Percentiles rank a stretch among this genome's conserved stretches.
Evolutionary conservation across 2,888 invertebrate species (phyloP).

Genomic region (Osedax fenrisi): DNA sequence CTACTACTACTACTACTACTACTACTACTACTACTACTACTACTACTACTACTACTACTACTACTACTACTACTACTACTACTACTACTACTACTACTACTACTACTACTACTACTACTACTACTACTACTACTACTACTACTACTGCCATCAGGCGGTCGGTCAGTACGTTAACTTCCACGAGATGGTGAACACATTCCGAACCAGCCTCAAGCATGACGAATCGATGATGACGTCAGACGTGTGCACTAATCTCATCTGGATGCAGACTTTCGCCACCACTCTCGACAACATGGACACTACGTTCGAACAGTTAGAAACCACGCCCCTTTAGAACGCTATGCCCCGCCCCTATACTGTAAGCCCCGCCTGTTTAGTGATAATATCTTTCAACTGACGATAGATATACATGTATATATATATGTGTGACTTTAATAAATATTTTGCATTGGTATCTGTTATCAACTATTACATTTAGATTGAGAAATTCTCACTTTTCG

Average conservation of each 20-base stretch:
- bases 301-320: conserved; percentile 4
- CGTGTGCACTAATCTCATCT: conserved; percentile 36
- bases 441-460: too few relatives aligned
- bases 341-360: too few relatives aligned
- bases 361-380: too few relatives aligned
- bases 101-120: conserved; percentile 8
- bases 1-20: background rate
- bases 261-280: conserved; percentile 37
- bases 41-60: background rate
- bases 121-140: background rate
- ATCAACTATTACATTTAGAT: too few relatives aligned
- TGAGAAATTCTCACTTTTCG: too few relatives aligned
- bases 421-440: too few relatives aligned
- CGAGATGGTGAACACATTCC: conserved; percentile 37
- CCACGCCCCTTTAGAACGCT: too few relatives aligned
- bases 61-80: background rate
- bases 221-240: conserved; percentile 36
- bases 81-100: background rate
- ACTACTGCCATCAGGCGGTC: conserved; percentile 26
- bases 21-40: background rate
- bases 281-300: conserved; percentile 37
- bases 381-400: too few relatives aligned
- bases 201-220: conserved; percentile 35
- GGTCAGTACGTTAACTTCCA: conserved; percentile 36
- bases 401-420: too few relatives aligned